Evolutionary conservation across 2,113 vertebrate genomes (phyloP).

Genomic region (Cephalopterus ornatus): DNA sequence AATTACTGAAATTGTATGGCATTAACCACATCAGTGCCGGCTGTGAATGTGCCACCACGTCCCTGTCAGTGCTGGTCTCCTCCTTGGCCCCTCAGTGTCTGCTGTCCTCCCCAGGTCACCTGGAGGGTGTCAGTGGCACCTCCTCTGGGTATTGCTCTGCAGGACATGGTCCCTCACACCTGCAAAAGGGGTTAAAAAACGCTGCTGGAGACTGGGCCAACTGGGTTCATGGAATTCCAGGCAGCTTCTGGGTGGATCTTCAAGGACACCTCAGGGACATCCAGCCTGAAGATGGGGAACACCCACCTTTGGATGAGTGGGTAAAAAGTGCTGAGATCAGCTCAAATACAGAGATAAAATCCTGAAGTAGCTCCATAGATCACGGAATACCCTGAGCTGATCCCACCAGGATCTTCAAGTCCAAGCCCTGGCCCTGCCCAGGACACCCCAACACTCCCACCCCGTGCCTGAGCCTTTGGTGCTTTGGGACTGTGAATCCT

Average conservation of each 20-base stretch:
- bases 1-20: too few species aligned
- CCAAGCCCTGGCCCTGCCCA: background rate
- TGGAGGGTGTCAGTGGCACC: too few species aligned
- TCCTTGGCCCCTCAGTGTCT: too few species aligned
- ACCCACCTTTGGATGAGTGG: background rate
- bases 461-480: background rate
- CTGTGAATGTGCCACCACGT: too few species aligned
- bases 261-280: background rate
- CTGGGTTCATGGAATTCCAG: background rate
- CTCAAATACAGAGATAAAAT: background rate
- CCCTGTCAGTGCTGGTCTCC: too few species aligned
- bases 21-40: too few species aligned
- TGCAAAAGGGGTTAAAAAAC: too few species aligned
- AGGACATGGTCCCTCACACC: too few species aligned
- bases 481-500: background rate
- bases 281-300: background rate
- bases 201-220: background rate
- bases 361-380: accelerated
- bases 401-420: background rate
- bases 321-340: background rate
- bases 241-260: background rate
- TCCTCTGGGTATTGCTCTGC: too few species aligned
- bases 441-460: background rate
- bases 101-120: too few species aligned
- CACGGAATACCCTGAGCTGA: background rate